A percentile compares a stretch with the other conserved stretches of the same genome.
Evolutionary conservation across 2,888 invertebrate genomes (phyloP).

Genomic region (Pinctada fucata): DNA sequence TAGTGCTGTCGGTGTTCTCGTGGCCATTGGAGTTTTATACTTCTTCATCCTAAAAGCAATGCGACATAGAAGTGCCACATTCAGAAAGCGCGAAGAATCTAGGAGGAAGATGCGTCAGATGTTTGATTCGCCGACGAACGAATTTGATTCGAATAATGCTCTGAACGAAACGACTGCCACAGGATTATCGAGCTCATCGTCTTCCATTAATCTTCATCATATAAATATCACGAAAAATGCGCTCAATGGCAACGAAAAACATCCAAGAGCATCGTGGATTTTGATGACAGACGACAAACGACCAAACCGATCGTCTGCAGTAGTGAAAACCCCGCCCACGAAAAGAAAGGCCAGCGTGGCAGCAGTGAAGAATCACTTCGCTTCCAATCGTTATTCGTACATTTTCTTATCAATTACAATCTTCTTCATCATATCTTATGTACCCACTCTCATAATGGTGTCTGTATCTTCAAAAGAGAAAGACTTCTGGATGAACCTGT

Average conservation of each 20-base stretch:
- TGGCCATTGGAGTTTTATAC: conserved; percentile 23
- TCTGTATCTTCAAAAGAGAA: conserved; percentile 1
- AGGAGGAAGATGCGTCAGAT: conserved; percentile 12
- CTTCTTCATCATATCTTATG: conserved; percentile 22
- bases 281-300: conserved; percentile 2
- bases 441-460: conserved; percentile 12
- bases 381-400: conserved; percentile 19
- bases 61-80: conserved; percentile 19
- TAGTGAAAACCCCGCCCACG: background rate
- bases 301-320: background rate
- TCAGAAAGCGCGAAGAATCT: conserved; percentile 7
- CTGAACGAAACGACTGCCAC: background rate
- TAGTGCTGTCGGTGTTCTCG: background rate
- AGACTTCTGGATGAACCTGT: conserved; percentile 22
- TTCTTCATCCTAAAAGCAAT: conserved; percentile 15
- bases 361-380: conserved; percentile 22
- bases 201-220: background rate
- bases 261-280: conserved; percentile 1
- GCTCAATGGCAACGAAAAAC: background rate
- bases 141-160: background rate
- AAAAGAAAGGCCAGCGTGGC: conserved; percentile 15
- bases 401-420: conserved; percentile 25
- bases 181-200: background rate
- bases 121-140: conserved; percentile 1
- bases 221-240: background rate